Evolutionary conservation across 2,113 vertebrate genomes (phyloP).

Genomic region (Choloepus hoffmanni): DNA sequence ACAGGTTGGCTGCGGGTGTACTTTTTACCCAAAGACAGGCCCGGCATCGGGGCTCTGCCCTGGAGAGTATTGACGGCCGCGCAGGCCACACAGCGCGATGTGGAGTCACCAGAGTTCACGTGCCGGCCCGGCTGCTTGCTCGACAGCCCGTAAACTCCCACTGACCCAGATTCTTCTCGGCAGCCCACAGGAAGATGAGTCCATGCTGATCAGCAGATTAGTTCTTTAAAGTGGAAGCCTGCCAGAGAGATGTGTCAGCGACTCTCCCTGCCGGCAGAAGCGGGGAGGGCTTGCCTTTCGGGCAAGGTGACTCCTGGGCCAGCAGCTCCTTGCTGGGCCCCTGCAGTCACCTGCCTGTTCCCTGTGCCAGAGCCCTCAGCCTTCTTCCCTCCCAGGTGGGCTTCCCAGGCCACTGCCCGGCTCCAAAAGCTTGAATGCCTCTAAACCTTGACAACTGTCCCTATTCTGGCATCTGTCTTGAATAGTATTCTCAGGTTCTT

Average conservation of each 20-base stretch:
- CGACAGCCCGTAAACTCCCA: background rate
- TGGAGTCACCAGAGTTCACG: background rate
- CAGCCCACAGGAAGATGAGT: slow-evolving; percentile 21
- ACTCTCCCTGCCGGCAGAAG: background rate
- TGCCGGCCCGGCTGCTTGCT: background rate
- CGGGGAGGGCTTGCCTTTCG: background rate
- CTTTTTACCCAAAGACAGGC: background rate
- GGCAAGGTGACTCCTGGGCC: background rate
- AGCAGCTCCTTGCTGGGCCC: background rate
- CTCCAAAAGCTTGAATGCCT: background rate
- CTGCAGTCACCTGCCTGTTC: background rate
- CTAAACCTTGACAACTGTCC: background rate
- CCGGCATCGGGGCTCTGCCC: background rate
- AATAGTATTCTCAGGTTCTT: background rate
- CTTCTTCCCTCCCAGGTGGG: background rate
- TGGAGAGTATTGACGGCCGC: background rate
- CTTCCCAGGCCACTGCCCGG: background rate
- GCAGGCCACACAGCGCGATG: background rate
- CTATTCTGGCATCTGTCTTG: background rate
- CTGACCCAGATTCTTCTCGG: slow-evolving; percentile 57
- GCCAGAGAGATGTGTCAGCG: slow-evolving; percentile 47
- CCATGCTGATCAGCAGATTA: background rate
- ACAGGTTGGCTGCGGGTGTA: background rate
- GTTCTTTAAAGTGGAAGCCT: background rate
- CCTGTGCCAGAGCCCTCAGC: too few species aligned